Conservation (phyloP, 2,113 vertebrate genomes). For the Cebus imitator region DNA sequence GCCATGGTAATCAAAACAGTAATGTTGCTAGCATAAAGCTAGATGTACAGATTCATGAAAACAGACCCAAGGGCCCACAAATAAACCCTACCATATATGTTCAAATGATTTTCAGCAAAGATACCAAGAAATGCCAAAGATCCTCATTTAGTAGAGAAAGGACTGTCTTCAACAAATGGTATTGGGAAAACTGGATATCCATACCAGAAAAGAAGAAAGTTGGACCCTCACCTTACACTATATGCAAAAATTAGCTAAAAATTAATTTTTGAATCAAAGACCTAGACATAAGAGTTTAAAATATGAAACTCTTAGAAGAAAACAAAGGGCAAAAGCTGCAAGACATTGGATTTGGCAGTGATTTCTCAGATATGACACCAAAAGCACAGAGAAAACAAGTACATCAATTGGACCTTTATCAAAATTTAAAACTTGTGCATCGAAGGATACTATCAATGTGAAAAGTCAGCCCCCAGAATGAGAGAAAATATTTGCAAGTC, state of each 20-base stretch:
- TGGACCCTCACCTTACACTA: neutral
- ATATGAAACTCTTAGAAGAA: neutral
- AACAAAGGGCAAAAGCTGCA: neutral
- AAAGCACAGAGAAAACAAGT: neutral
- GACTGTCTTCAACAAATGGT: neutral
- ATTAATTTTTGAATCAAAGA: neutral
- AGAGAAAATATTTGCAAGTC: slow-evolving; percentile 17
- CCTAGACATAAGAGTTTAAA: neutral
- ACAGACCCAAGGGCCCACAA: neutral
- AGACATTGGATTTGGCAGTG: neutral
- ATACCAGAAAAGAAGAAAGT: neutral
- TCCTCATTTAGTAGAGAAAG: neutral
- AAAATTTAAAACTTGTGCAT: neutral
- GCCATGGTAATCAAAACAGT: neutral
- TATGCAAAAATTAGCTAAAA: neutral
- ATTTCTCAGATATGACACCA: neutral
- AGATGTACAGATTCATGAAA: neutral
- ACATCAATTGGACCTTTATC: no score
- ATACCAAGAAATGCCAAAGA: neutral
- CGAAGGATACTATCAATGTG: neutral
- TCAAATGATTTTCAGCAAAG: neutral
- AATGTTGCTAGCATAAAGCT: neutral
- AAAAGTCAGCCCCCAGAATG: neutral
- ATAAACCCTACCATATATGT: neutral
- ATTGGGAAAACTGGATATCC: neutral